Evolutionary conservation across 2,113 vertebrate genomes (phyloP), one percentile per base, ranked within the genome.

Genomic region (Brachionichthys hirsutus): DNA sequence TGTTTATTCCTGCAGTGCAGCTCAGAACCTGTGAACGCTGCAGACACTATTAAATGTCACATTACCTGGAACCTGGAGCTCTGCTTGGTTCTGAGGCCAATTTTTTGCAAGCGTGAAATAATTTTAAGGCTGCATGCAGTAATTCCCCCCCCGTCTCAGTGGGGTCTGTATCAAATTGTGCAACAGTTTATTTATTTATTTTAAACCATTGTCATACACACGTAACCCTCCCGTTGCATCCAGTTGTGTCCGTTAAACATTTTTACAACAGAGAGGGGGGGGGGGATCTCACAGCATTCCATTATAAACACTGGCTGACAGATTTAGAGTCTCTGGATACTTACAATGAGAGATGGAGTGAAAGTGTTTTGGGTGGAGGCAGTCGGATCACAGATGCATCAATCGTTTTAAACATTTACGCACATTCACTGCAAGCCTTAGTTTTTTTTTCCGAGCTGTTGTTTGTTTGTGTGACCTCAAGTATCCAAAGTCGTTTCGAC

Each of bases 321-420:
- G 81, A 83, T 85, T 82, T 80, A 82, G 52, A 68, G 72, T 22
- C 42, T 67, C 78, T 82, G 75, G 71, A 77, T 75, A 72, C 62
- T 66, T 63, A 78, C 65, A 66, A 40, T 57, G 61, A 69, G 77
- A 79, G 40, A 67, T 57, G 53, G 68, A 68, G 61, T 63, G 54
- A 77, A 72, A 69, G 70, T 74, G 45, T 75, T 72, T 75, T 68
- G 43, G 67, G 59, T 77, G 69, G 59, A 47, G 76, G 54, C 62
- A 45, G 46, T 40, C 4, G 14, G 64, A 70, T 77, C 57, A 34
- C 59, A 75, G 56, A 70, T 75, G 61, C 57, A 59, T 73, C 69
- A 80, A 79, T 80, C 70, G 69, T 30, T 22, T 16, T 43, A 16
- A 66, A 72, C n/a, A n/a, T 84, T 78, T 80, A 59, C 40, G 3